phyloP scores from a whole-genome alignment of 2,113 vertebrate species.

The Ictalurus punctatus region DNA sequence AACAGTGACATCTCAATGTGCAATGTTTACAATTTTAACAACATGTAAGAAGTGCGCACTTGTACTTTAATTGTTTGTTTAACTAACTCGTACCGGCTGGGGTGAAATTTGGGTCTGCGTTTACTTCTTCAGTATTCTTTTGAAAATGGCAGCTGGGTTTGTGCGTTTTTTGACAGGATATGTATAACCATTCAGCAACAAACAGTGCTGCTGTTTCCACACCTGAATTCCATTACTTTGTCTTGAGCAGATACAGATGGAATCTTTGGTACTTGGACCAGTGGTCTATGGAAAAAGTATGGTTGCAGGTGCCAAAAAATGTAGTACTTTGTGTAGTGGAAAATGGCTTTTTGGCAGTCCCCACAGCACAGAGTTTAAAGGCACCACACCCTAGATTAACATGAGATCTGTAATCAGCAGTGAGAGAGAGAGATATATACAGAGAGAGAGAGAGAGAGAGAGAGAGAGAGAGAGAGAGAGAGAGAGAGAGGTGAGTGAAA shows the following conservation, averaged over 20 bases:
- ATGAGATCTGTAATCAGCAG: slow-evolving; percentile 32
- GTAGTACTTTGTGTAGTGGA: not conserved
- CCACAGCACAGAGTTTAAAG: not conserved
- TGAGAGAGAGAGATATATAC: not conserved
- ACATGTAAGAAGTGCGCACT: not conserved
- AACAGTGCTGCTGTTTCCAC: not conserved
- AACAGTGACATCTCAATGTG: not conserved
- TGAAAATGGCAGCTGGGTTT: not conserved
- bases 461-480: not conserved
- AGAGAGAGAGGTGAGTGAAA: slow-evolving; percentile 21
- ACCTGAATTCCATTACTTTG: not conserved
- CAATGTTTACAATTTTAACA: not conserved
- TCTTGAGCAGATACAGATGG: not conserved
- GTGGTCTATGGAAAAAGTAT: not conserved
- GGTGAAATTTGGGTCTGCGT: not conserved
- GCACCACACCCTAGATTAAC: slow-evolving; percentile 45
- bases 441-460: slow-evolving; percentile 17
- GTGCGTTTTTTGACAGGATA: not conserved
- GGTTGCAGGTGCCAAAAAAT: not conserved
- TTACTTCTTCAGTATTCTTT: not conserved
- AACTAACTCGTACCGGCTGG: not conserved
- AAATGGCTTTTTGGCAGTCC: not conserved
- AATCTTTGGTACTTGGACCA: not conserved
- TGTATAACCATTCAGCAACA: not conserved
- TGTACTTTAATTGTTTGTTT: not conserved